Base-by-base conservation (phyloP, 2,888 invertebrate species). In the Deilephila elpenor region DNA sequence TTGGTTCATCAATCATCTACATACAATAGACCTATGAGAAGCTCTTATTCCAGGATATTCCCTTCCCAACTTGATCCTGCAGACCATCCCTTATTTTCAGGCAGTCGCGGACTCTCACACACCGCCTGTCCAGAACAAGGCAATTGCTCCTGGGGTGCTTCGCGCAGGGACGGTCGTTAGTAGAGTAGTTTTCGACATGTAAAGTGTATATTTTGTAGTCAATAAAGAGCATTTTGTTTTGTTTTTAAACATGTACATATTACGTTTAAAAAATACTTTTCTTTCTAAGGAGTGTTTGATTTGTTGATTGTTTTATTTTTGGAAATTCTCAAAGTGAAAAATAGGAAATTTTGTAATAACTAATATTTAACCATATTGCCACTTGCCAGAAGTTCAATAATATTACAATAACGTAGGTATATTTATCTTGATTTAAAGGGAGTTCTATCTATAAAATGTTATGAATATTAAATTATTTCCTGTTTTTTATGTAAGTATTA, bases 91-190 rank as follows among this genome's bases (percentile, higher is more conserved):
- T 71, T 56, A 37, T 88, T 89, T 92, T 84, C 89, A 93, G 92
- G 92, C 85, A 93, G 92, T 89, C 86, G 76, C 80, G 86, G 89
- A 89, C 61, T 83, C 82, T 37, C 83, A 71, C 76, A 79, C 29
- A 77, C 82, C 59, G 74, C 77, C 79, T 20, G 73, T 71, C 60
- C 82, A 53, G 75, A 75, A 34, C 78, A 84, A 79, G 82, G 79
- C 71, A 77, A 80, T 71, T 74, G 78, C 72, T 78, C 86, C 75
- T 71, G 78, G 74, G 5, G 76, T 71, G 7, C 80, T 78, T 32
- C 83, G 78, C 72, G 59, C 59, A 71, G 67, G 44, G 60, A 76
- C 71, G 74, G 77, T 74, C 17, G 76, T 74, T 74, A 79, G 79
- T 20, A 81, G 80, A 79, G 89, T 89, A 73, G 85, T 86, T 78